Conservation (phyloP, 2,888 invertebrate genomes). For the Ceriagrion tenellum region DNA sequence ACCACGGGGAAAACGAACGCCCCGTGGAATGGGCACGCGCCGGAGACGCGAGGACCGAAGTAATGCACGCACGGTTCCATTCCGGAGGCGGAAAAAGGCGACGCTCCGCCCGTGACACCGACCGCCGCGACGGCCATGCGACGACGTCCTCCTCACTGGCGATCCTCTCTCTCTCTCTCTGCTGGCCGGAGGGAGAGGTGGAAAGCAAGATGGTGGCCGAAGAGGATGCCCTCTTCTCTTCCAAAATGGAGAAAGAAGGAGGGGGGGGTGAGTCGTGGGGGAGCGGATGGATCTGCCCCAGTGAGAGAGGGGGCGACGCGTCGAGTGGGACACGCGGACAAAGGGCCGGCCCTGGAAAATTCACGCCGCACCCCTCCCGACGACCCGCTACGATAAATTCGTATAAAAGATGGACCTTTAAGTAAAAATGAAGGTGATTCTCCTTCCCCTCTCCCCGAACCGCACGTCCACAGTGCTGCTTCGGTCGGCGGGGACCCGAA, state of each 20-base stretch:
- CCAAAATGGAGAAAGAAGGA: background rate
- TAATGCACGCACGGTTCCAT: background rate
- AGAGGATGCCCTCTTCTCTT: background rate
- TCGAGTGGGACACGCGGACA: background rate
- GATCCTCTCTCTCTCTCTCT: background rate
- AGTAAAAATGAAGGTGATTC: slow-evolving; percentile 32
- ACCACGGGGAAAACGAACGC: background rate
- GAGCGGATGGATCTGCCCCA: background rate
- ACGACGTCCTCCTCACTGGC: background rate
- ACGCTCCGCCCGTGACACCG: too few species aligned
- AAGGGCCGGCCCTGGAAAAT: slow-evolving; percentile 12
- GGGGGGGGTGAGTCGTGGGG: background rate
- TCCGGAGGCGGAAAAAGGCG: background rate
- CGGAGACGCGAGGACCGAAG: background rate
- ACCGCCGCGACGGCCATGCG: too few species aligned
- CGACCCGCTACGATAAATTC: background rate
- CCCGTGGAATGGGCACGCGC: background rate
- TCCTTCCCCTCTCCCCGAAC: background rate
- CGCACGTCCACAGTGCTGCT: background rate
- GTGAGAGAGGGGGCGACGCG: background rate
- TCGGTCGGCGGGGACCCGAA: slow-evolving; percentile 29
- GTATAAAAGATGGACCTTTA: slow-evolving; percentile 13
- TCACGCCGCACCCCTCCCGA: background rate
- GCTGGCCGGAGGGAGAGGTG: background rate
- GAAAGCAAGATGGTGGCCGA: slow-evolving; percentile 21